Evolutionary conservation across 1,140 invertebrate species (phyloP), one percentile per base, ranked within the genome.

Genomic region (Batillaria attramentaria): DNA sequence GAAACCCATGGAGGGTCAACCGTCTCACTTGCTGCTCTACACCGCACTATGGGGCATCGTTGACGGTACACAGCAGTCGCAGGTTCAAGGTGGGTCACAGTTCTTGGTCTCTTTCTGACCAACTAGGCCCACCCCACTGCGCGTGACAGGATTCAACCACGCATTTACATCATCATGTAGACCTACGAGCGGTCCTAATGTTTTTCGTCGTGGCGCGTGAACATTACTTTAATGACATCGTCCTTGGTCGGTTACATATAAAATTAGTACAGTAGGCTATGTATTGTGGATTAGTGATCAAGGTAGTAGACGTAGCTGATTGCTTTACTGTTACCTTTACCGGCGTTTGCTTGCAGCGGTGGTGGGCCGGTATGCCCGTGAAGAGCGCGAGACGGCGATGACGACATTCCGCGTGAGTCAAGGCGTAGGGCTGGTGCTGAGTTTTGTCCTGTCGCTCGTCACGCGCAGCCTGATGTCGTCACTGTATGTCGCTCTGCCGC

Each of bases 1-100:
- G 83, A 72, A 70, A 70, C 83, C 83, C 1, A 43, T 41, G 10
- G 33, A 28, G 16, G 57, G 50, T 10, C 70, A 84, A 57, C 73
- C 83, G 6, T 79, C 78, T 18, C 74, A 66, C 39, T 62, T 84
- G n/a, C 41, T 84, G 54, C 69, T 84, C 16, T 84, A 80, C 78
- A 79, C 80, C 3, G 83, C 78, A 5, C 42, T 78, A 18, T 84
- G 83, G 83, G 83, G 83, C 10, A 24, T 81, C 2, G 80, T 72
- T 28, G 83, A 84, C 68, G 83, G 83, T 13, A 78, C 80, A 8
- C 41, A 81, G n/a, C 83, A 84, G 72, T 81, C 80, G 4, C 83
- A 84, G 68, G 68, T 79, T n/a, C 83, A 84, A 57, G 78, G 83
- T 83, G 68, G 35, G 76, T 74, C n/a, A n/a, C n/a, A n/a, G n/a